phyloP scores from a whole-genome alignment of 1,140 invertebrate species.

The Euwallacea fornicatus region DNA sequence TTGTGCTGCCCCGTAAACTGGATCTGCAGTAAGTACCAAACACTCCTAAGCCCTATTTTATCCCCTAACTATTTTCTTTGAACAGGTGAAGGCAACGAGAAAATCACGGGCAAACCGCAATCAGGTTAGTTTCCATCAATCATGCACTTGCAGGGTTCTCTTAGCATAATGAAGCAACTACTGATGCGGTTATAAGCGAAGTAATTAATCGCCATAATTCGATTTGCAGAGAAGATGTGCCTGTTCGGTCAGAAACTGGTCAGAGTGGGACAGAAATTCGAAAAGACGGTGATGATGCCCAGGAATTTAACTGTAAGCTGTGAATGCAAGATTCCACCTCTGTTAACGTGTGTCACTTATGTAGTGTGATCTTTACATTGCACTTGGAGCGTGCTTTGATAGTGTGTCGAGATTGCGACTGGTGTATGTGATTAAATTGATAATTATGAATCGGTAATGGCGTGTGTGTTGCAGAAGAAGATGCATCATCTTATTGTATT shows the following conservation, averaged over 20 bases:
- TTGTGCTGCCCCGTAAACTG: slow-evolving; percentile 34
- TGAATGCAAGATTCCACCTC: slow-evolving; percentile 34
- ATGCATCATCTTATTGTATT: too few relatives aligned
- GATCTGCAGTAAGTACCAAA: slow-evolving; percentile 35
- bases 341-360: slow-evolving; percentile 29
- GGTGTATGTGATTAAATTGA: too few relatives aligned
- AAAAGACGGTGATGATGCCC: slow-evolving; percentile 22
- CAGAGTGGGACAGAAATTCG: slow-evolving; percentile 29
- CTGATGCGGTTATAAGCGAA: too few relatives aligned
- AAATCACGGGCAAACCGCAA: slow-evolving; percentile 22
- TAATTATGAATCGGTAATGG: too few relatives aligned
- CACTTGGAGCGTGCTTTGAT: background rate
- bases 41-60: background rate
- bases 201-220: background rate
- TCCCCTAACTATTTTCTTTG: background rate
- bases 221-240: slow-evolving; percentile 34
- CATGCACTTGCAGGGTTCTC: background rate
- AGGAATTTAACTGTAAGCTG: slow-evolving; percentile 32
- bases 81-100: slow-evolving; percentile 30
- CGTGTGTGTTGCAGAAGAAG: too few relatives aligned
- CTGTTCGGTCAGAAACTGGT: slow-evolving; percentile 31
- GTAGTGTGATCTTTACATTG: slow-evolving; percentile 12
- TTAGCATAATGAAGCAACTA: too few relatives aligned
- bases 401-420: too few relatives aligned
- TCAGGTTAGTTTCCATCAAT: slow-evolving; percentile 14